Base-by-base conservation (phyloP, 1,140 invertebrate genomes). In the Oppia nitens region DNA sequence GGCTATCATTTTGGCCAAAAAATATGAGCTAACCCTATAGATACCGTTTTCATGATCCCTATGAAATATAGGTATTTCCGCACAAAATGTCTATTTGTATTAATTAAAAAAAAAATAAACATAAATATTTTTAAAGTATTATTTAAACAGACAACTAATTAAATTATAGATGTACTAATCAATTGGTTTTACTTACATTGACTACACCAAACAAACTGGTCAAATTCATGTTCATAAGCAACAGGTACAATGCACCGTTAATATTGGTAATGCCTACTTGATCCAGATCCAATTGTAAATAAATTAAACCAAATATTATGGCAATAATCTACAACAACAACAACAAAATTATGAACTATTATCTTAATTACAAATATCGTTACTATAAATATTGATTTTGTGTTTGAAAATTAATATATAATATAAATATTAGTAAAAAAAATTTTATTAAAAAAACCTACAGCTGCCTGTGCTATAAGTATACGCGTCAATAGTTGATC, bases 231-330 rank as follows among this genome's bases (percentile, higher is more conserved):
- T 91, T 92, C 3, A 85, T 90, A 1, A 95, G 75, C 68, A 92
- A 83, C 55, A 95, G 79, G 68, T 94, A 96, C 23, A 96, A 76
- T n/a, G 84, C 87, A 51, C 93, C 93, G 69, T 94, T 95, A 59
- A 96, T 90, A 70, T 96, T 96, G 81, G 87, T 87, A 0, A 94
- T 84, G 3, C 88, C 88, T 64, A 88, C 83, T 71, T 93, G 83
- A 65, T 86, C 81, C 29, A 87, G 67, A 64, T 79, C 73, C 69
- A 95, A 91, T 65, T 79, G 73, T 67, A 84, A 86, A 72, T 91
- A 98, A 57, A 97, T 83, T 3, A 91, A 69, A 4, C 90, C 90
- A 61, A 97, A 81, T 2, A 95, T 69, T 6, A 89, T 67, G 3
- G 87, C 81, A 4, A 93, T 82, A 75, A 91, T 80, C 87, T n/a